Evolutionary conservation across 1,140 invertebrate species (phyloP), one percentile per base, ranked within the genome.

Genomic region (Bombus balteatus): DNA sequence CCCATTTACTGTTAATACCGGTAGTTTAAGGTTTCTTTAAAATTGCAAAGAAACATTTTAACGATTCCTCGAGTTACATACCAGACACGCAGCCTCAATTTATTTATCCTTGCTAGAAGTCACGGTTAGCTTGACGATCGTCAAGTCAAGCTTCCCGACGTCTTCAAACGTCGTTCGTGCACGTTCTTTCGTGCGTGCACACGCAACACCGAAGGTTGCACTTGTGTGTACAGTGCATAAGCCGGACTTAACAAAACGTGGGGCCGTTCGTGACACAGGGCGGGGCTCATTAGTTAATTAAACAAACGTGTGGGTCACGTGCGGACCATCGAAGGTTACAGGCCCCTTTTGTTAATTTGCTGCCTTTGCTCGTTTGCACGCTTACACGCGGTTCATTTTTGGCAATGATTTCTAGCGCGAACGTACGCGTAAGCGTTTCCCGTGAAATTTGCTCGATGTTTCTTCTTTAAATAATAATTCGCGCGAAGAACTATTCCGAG

Each of bases 261-360:
- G 73, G 32, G 47, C 74, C 34, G 66, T 88, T 88, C 87, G 89
- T 90, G 71, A 85, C 79, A 47, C 47, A 87, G 82, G 91, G 92
- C 90, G 87, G 82, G 92, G 87, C 84, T 92, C 88, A 89, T 93
- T 93, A 92, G 90, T 92, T 93, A 92, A 93, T 93, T 93, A 93
- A 92, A 91, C 88, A 89, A 92, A 89, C 65, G 59, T 57, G 73
- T 76, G 62, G 70, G 85, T 82, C 70, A 73, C 80, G 83, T 72
- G 41, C 87, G 87, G 62, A 75, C 87, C 72, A 87, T 84, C 81
- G 72, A 83, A 83, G 81, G 73, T 81, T 74, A 75, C 57, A 39
- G 25, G 12, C 10, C 43, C n/a, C 39, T 68, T 68, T 85, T 79
- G n/a, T 66, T 78, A 28, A 57, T 37, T 34, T 53, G 25, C 13